Conservation (phyloP, 2,888 invertebrate genomes). For the Eugnorisma glareosa region DNA sequence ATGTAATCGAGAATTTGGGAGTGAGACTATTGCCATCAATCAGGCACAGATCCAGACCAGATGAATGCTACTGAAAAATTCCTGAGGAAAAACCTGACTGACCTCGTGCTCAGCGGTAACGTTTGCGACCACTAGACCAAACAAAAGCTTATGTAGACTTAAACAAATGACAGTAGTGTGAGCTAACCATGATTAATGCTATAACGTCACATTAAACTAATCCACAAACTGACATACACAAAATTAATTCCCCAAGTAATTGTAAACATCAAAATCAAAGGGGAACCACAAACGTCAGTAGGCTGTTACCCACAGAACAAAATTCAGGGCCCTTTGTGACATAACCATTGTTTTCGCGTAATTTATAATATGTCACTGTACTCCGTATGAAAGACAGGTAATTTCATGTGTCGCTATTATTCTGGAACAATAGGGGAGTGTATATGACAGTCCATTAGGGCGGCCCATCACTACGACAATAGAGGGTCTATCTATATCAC, state of each 20-base stretch:
- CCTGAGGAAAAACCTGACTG: not conserved
- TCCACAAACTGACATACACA: slow-evolving; percentile 19
- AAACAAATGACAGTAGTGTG: not conserved
- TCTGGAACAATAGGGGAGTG: slow-evolving; percentile 84
- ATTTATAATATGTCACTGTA: slow-evolving; percentile 79
- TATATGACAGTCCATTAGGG: slow-evolving; percentile 86
- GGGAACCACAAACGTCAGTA: slow-evolving; percentile 61
- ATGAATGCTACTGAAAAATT: not conserved
- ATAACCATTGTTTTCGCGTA: slow-evolving; percentile 73
- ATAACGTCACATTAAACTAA: slow-evolving; percentile 26
- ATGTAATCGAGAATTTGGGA: too few species aligned
- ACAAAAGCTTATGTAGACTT: not conserved
- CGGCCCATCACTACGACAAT: slow-evolving; percentile 77
- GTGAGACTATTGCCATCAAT: not conserved
- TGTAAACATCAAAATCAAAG: slow-evolving; percentile 63
- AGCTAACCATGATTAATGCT: slow-evolving; percentile 11
- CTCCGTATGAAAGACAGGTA: slow-evolving; percentile 82
- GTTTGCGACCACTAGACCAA: not conserved
- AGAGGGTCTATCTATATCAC: slow-evolving; percentile 64
- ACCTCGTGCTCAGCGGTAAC: not conserved
- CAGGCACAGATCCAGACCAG: not conserved
- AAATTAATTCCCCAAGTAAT: slow-evolving; percentile 52
- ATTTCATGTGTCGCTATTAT: slow-evolving; percentile 83
- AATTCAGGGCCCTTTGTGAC: slow-evolving; percentile 65
- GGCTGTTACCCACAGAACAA: slow-evolving; percentile 58